These are phyloP conservation scores for Himalopsyche kuldschensis DNA, from an alignment of 2,888 invertebrate species.

Conservation along the genomic window DNA sequence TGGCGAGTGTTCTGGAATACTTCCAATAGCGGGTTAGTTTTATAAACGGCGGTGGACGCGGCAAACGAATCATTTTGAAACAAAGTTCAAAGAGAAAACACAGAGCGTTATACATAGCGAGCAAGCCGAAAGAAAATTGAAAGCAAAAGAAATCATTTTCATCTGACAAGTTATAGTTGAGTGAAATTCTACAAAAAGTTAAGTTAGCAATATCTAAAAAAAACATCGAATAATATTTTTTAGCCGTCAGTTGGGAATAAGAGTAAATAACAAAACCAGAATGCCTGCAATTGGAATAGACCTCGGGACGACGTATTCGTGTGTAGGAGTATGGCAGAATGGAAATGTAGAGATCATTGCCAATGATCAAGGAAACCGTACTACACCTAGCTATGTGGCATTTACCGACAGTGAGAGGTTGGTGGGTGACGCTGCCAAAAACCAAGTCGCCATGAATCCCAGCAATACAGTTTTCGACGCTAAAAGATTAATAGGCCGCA, in stretches of 20 bases:
- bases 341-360: slow-evolving; percentile 83
- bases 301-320: slow-evolving; percentile 64
- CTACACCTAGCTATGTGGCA: slow-evolving; percentile 85
- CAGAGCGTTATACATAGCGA: no score
- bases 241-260: no score
- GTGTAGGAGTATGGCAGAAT: slow-evolving; percentile 82
- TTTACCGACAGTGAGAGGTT: slow-evolving; percentile 83
- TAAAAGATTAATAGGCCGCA: slow-evolving; percentile 79
- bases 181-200: no score
- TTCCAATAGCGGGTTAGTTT: not conserved
- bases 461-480: slow-evolving; percentile 73
- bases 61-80: not conserved
- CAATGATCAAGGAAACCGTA: slow-evolving; percentile 86
- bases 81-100: not conserved
- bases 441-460: slow-evolving; percentile 78
- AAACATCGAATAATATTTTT: no score
- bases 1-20: not conserved
- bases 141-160: no score
- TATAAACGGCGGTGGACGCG: not conserved
- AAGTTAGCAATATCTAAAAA: no score
- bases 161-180: no score
- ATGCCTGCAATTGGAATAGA: not conserved
- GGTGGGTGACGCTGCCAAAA: slow-evolving; percentile 82
- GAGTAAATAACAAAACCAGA: no score
- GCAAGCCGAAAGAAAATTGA: no score